A percentile compares a stretch with the other conserved stretches of the same genome.
Conservation (phyloP, 2,797 vertebrate species). For the Gadopsis marmoratus region DNA sequence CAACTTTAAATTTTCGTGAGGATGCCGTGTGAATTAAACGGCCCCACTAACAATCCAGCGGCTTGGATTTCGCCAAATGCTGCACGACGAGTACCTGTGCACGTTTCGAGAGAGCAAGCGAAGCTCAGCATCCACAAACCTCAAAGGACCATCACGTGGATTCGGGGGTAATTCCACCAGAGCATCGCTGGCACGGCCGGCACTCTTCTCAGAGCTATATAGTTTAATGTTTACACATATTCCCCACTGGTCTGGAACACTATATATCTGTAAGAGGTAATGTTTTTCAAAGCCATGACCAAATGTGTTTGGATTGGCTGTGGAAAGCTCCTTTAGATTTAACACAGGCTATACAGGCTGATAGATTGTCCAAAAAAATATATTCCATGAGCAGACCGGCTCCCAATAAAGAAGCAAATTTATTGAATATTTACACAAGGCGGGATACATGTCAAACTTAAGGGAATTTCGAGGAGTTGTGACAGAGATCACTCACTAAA, state of each 20-base stretch:
- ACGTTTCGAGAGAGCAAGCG: constrained; percentile 26
- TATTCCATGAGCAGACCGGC: constrained; percentile 63
- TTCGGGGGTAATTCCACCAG: constrained; percentile 57
- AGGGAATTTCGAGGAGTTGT: constrained; percentile 55
- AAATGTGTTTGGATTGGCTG: constrained; percentile 97
- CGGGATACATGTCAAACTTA: constrained; percentile 56
- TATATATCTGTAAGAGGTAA: constrained; percentile 96
- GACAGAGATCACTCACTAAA: constrained; percentile 56
- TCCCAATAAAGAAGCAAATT: constrained; percentile 68
- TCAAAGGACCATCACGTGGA: constrained; percentile 28
- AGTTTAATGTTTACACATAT: constrained; percentile 94
- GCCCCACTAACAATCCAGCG: constrained; percentile 25
- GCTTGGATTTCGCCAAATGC: constrained; percentile 44
- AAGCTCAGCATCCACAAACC: constrained; percentile 36
- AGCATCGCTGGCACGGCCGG: constrained; percentile 59
- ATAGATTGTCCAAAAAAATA: constrained; percentile 72
- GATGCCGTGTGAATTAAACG: constrained; percentile 51
- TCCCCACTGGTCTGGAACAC: constrained; percentile 92
- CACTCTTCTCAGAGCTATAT: constrained; percentile 74
- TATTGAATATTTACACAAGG: constrained; percentile 76
- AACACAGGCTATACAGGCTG: constrained; percentile 88
- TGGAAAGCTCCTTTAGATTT: constrained; percentile 89
- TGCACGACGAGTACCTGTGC: constrained; percentile 59
- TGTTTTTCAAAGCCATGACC: constrained; percentile 94
- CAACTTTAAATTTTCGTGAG: constrained; percentile 24